phyloP scores from a whole-genome alignment of 2,113 vertebrate species.

The Raja brachyura region DNA sequence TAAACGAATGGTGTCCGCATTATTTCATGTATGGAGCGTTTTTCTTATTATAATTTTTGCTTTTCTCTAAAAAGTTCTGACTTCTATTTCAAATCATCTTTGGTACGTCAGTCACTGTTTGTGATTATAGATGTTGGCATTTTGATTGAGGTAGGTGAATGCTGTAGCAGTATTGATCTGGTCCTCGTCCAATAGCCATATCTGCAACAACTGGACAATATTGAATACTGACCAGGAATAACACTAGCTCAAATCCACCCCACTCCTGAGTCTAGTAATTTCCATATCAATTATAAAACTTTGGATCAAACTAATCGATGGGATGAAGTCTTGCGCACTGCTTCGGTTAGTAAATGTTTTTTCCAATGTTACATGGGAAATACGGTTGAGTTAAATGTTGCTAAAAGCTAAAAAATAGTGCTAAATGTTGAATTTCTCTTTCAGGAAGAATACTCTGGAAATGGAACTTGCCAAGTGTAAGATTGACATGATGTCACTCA shows the following conservation, averaged over 20 bases:
- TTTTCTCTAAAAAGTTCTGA: background rate
- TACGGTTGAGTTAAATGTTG: too few species aligned
- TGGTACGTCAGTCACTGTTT: background rate
- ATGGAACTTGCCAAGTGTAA: conserved; percentile 92
- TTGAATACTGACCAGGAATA: background rate
- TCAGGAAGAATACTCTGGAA: conserved; percentile 91
- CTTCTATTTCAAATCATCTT: too few species aligned
- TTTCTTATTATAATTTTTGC: background rate
- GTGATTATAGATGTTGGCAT: background rate
- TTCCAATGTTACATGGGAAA: background rate
- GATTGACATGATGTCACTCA: conserved; percentile 95
- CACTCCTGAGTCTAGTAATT: background rate
- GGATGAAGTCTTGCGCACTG: too few species aligned
- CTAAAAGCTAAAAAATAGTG: too few species aligned
- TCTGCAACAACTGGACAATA: background rate
- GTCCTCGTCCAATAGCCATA: too few species aligned
- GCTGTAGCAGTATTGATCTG: background rate
- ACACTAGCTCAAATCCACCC: background rate
- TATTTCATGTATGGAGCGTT: background rate
- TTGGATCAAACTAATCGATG: too few species aligned
- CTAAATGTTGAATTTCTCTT: conserved; percentile 32
- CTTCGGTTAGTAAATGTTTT: background rate
- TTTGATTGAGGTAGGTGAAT: background rate
- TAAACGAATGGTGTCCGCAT: background rate
- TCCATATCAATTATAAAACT: background rate